Evolutionary conservation across 2,797 vertebrate species (phyloP).

Genomic region (Protosalanx chinensis): DNA sequence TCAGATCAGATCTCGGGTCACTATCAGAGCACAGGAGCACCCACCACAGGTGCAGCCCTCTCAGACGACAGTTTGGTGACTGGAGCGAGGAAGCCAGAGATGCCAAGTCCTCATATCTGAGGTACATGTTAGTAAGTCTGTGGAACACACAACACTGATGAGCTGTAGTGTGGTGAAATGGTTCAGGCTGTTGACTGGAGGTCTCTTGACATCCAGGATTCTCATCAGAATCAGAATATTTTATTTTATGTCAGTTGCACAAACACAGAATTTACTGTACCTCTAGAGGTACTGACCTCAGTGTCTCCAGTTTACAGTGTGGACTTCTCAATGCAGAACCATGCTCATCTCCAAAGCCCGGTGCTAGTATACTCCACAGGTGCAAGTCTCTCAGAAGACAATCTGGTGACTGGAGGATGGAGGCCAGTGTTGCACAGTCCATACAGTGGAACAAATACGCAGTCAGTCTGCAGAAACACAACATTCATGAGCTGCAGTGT

Average conservation of each 20-base stretch:
- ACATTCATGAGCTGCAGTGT: too few species aligned
- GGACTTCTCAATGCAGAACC: too few species aligned
- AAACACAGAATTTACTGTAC: too few species aligned
- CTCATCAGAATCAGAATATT: too few species aligned
- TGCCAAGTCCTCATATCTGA: not conserved
- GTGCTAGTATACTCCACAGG: not conserved
- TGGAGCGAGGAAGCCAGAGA: not conserved
- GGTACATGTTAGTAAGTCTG: not conserved
- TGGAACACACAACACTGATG: not conserved
- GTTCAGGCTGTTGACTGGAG: conserved; percentile 15
- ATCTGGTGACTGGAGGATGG: not conserved
- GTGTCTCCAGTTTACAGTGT: too few species aligned
- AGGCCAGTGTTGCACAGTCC: not conserved
- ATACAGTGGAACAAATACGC: not conserved
- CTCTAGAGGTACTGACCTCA: too few species aligned
- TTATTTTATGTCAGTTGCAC: too few species aligned
- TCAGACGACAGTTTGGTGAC: not conserved
- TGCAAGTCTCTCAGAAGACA: not conserved
- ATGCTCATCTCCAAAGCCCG: too few species aligned
- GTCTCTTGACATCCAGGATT: conserved; percentile 1
- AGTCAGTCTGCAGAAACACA: not conserved
- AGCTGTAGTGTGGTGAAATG: not conserved
- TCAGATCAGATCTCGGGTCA: too few species aligned
- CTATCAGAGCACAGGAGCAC: not conserved
- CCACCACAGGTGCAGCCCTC: not conserved